These are phyloP conservation scores for Iphiclides podalirius DNA, from an alignment of 2,888 invertebrate genomes.

Conservation along the genomic window DNA sequence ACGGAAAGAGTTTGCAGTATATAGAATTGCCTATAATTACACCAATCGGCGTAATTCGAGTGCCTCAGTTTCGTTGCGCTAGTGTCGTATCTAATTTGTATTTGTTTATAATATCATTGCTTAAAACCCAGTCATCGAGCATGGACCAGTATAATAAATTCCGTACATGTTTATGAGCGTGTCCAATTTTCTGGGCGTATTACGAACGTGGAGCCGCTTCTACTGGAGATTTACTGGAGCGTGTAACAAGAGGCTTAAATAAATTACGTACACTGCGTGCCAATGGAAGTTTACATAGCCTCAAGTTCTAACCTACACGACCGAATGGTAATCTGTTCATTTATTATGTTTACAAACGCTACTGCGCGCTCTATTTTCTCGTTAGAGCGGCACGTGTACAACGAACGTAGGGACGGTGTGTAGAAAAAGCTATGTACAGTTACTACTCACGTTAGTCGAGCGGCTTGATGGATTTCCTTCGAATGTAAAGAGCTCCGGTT, in stretches of 20 bases:
- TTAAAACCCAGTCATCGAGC: slow-evolving; percentile 15
- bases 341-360: neutral
- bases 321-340: slow-evolving; percentile 3
- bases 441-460: no score
- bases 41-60: no score
- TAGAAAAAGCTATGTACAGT: no score
- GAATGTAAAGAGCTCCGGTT: no score
- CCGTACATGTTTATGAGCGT: slow-evolving; percentile 16
- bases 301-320: slow-evolving; percentile 9
- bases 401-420: neutral
- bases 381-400: neutral
- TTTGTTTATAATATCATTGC: no score
- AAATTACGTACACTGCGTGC: slow-evolving; percentile 21
- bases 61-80: no score
- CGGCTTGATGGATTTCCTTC: no score
- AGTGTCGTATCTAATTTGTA: no score
- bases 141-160: slow-evolving; percentile 24
- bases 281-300: slow-evolving; percentile 17
- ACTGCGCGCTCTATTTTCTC: neutral
- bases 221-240: slow-evolving; percentile 26
- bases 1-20: no score
- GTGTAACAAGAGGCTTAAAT: slow-evolving; percentile 26
- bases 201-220: slow-evolving; percentile 13
- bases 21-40: no score
- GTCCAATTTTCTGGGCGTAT: slow-evolving; percentile 10